Evolutionary conservation across 2,888 invertebrate genomes (phyloP), one percentile per base, ranked within the genome.

Genomic region (Micoletzkya japonica): DNA sequence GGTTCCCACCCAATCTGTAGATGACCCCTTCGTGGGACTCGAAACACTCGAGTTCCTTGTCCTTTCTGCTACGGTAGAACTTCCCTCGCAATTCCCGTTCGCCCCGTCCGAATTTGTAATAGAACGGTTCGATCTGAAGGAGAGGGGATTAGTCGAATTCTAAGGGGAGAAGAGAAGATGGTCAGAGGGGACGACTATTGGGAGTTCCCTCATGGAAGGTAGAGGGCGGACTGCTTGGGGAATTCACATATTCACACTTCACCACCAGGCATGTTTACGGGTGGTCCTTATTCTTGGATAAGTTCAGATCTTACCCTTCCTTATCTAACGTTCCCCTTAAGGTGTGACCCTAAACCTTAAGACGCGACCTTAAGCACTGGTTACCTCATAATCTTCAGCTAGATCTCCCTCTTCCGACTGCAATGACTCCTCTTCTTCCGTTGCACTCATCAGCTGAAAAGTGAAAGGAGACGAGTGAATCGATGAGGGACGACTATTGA

Each of bases 71-170:
- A 6, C 52, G 32, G 50, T 20, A 64, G 7, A 44, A 30, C 34
- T 64, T 64, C 6, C 64, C 64, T 24, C 52, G 3, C 6, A 10
- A 26, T 4, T 36, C 26, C 28, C 26, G 7, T 4, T 37, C n/a
- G 7, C 26, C 26, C 4, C 60, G 52, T 20, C 52, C 17, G 58
- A 20, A 32, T 28, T 14, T 4, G 64, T 64, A 64, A 36, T 64
- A 50, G 34, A 50, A 6, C 3, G 61, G 61, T 6, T 61, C 61
- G 4, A 61, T 44, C 61, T 61, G 54, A n/a, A n/a, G 14, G n/a
- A n/a, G 49, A 44, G 49, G n/a, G 49, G n/a, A n/a, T 17, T 14
- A 14, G n/a, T 44, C n/a, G 14, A 44, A 44, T n/a, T n/a, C n/a
- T 44, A n/a, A 44, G 49, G n/a, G 49, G 49, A 44, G 49, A 44